These are phyloP conservation scores for Euphysa ruthae DNA, from an alignment of 30 jellyfish, hydroid and myxozoan genomes.

Conservation along the genomic window DNA sequence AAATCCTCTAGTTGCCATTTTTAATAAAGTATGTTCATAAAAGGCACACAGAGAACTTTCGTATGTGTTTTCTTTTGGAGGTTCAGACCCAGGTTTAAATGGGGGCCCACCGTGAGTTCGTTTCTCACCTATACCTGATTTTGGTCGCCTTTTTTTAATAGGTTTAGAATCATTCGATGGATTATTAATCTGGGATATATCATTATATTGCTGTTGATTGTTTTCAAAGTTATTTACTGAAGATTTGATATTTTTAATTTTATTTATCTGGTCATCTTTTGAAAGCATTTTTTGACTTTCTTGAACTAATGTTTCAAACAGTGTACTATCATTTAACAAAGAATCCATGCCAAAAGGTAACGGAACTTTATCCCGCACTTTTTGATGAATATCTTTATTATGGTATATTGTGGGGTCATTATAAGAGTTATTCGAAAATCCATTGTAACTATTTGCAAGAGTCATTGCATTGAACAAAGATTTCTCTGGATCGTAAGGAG, in stretches of 20 bases:
- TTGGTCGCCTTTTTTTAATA: conserved; percentile 1
- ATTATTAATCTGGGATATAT: neutral
- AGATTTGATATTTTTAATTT: neutral
- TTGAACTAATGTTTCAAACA: conserved; percentile 33
- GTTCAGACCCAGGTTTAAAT: conserved; percentile 63
- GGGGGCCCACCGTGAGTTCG: conserved; percentile 94
- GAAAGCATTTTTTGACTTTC: conserved; percentile 36
- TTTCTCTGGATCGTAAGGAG: neutral
- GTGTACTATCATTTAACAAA: neutral
- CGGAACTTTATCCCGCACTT: conserved; percentile 16
- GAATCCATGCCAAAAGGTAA: conserved; percentile 17
- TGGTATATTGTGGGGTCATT: neutral
- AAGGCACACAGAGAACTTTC: conserved; percentile 76
- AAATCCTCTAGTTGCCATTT: conserved; percentile 97
- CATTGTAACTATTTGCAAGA: neutral
- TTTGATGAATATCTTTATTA: neutral
- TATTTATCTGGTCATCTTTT: neutral
- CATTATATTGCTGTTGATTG: neutral
- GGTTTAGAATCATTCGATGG: neutral
- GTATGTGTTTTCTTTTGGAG: conserved; percentile 76
- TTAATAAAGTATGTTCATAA: conserved; percentile 72
- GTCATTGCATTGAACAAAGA: neutral
- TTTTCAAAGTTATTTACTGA: neutral
- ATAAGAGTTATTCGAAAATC: neutral
- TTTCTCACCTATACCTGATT: neutral